Conservation (phyloP, 2,797 vertebrate genomes). For the Lophura swinhoii region DNA sequence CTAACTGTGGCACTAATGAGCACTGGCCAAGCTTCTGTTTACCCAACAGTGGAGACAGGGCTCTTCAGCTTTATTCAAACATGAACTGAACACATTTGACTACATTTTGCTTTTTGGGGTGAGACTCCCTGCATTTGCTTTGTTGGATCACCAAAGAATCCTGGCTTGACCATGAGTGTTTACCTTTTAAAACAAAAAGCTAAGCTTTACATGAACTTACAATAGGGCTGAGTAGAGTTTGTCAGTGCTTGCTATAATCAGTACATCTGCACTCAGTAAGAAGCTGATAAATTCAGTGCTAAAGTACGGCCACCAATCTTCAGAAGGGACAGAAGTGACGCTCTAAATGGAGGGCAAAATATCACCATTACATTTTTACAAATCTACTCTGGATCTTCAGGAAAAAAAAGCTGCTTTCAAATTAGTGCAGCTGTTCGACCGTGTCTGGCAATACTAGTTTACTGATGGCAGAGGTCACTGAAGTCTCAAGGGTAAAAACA, state of each 20-base stretch:
- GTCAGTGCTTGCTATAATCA: background rate
- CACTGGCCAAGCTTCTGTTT: background rate
- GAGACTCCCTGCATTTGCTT: background rate
- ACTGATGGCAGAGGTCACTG: constrained; percentile 32
- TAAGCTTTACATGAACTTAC: background rate
- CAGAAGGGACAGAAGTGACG: background rate
- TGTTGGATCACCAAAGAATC: background rate
- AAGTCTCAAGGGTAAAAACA: constrained; percentile 34
- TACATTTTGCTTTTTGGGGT: background rate
- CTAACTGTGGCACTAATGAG: background rate
- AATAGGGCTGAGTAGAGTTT: background rate
- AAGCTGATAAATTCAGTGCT: background rate
- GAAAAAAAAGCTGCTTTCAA: background rate
- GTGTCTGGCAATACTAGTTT: background rate
- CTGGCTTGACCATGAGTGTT: background rate
- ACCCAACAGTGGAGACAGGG: background rate
- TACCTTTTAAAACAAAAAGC: background rate
- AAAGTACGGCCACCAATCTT: background rate
- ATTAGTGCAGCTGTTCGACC: background rate
- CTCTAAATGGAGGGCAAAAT: background rate
- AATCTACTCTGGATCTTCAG: background rate
- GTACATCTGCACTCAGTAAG: background rate
- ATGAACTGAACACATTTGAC: background rate
- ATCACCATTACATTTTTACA: background rate
- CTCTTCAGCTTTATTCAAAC: background rate